phyloP scores from a whole-genome alignment of 53 echinoderm and acorn worm genomes.

The Stichopus horrens region DNA sequence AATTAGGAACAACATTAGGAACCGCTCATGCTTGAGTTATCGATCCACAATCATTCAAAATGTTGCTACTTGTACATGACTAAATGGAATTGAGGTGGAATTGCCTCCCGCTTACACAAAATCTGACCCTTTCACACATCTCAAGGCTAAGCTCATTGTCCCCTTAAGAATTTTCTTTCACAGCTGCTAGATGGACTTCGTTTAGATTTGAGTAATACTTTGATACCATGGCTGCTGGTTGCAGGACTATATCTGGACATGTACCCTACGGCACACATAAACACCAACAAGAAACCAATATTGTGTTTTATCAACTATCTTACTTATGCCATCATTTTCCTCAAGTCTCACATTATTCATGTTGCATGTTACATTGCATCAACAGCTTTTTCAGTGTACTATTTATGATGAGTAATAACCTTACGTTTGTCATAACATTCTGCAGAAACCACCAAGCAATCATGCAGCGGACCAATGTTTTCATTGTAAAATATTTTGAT shows the following conservation, averaged over 20 bases:
- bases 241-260: neutral
- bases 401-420: conserved; percentile 18
- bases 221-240: neutral
- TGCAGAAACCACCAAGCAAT: neutral
- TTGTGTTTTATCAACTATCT: too few relatives aligned
- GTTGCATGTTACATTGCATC: neutral
- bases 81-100: too few relatives aligned
- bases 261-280: neutral
- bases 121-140: neutral
- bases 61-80: too few relatives aligned
- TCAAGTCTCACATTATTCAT: conserved; percentile 13
- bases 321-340: neutral
- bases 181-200: conserved; percentile 3
- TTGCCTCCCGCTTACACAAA: too few relatives aligned
- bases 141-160: neutral
- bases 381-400: neutral
- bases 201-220: conserved; percentile 21
- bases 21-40: too few relatives aligned
- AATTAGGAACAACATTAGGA: too few relatives aligned
- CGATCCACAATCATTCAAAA: too few relatives aligned
- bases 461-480: conserved; percentile 8
- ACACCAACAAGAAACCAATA: neutral
- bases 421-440: too few relatives aligned
- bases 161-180: neutral
- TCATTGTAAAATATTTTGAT: conserved; percentile 25